These are phyloP conservation scores for Alligator mississippiensis DNA, from an alignment of 2,113 vertebrate species.

Conservation along the genomic window DNA sequence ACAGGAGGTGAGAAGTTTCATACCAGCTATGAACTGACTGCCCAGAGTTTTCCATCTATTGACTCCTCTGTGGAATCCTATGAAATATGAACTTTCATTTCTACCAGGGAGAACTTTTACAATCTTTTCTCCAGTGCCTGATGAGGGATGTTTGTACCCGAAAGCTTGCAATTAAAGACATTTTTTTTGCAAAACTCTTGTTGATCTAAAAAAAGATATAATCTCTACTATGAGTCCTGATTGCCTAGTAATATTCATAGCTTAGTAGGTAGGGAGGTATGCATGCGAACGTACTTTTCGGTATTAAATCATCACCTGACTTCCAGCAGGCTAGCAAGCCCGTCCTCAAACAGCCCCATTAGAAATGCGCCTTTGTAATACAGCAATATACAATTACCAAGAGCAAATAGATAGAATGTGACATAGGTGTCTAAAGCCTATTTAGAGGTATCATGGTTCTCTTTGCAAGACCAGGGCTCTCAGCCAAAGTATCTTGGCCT, in stretches of 20 bases:
- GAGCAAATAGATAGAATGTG: not conserved
- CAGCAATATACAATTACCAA: not conserved
- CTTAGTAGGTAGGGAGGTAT: not conserved
- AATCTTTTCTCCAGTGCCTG: too few relatives aligned
- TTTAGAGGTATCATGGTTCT: fast-evolving
- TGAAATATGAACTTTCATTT: too few relatives aligned
- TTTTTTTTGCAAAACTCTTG: too few relatives aligned
- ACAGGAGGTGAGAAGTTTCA: too few relatives aligned
- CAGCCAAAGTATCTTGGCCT: not conserved
- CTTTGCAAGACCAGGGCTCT: not conserved
- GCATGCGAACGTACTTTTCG: not conserved
- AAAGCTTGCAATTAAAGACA: too few relatives aligned
- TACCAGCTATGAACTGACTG: too few relatives aligned
- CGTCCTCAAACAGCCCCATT: not conserved
- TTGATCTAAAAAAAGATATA: too few relatives aligned
- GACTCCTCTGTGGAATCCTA: too few relatives aligned
- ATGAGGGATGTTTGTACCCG: too few relatives aligned
- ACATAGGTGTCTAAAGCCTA: not conserved
- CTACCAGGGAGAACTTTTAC: too few relatives aligned
- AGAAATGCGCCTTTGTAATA: not conserved
- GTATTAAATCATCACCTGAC: not conserved
- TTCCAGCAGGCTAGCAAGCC: not conserved
- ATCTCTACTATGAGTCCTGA: too few relatives aligned
- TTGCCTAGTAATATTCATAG: not conserved
- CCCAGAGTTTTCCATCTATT: too few relatives aligned